Evolutionary conservation across 1,140 invertebrate species (phyloP), one percentile per base, ranked within the genome.

Genomic region (Drosophila oshimai): DNA sequence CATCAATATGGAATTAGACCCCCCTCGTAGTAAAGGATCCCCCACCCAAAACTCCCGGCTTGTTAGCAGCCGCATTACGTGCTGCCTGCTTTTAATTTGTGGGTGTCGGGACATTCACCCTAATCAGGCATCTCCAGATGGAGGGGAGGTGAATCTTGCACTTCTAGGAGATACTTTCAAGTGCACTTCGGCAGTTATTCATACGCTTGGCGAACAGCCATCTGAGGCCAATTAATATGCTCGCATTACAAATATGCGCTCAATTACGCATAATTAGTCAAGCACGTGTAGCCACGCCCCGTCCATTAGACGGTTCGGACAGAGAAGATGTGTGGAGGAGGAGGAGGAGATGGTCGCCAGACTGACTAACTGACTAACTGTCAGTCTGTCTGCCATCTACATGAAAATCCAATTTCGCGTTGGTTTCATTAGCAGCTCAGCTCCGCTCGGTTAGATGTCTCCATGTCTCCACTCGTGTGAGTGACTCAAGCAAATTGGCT

Each of bases 351-450:
- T 79, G 36, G 46, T 17, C 29, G 44, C 28, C 53, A 58, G 44
- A 53, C 36, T 47, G 22, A 17, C 50, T 51, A 22, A 37, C 22
- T 53, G 41, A 44, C 47, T 42, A 20, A 12, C 28, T 34, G 29
- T 55, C 29, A 15, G 46, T 20, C 49, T 54, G 47, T 68, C 67
- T 64, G 58, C 64, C 75, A 61, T 81, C 58, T 87, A 87, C 81
- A 86, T 81, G 81, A 80, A 87, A 86, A 86, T 86, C 81, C 81
- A 86, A 86, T 86, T 87, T 86, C 58, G 73, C 81, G 39, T 80
- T 41, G 68, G 68, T 87, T 86, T 87, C 81, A 86, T 86, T 86
- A 86, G 81, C 81, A 87, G 72, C 44, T 62, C 47, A 20, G 24
- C 17, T 36, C 15, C 10, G 9, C 6, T 28, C 5, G 12, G n/a